These are phyloP conservation scores for Odontesthes bonariensis DNA, from an alignment of 2,113 vertebrate species.

Conservation along the genomic window DNA sequence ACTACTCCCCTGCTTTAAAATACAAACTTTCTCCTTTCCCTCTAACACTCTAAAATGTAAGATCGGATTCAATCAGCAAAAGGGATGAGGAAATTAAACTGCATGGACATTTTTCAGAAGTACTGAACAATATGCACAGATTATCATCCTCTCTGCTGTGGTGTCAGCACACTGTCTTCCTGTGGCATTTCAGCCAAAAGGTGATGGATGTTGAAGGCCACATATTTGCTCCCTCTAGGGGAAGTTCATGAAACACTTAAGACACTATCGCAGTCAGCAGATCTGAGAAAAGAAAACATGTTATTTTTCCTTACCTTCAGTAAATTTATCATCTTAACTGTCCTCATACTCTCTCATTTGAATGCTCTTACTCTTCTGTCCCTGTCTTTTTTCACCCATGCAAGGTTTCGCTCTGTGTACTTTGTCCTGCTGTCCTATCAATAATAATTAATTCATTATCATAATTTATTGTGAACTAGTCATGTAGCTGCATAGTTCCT, in stretches of 20 bases:
- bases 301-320: slow-evolving; percentile 37
- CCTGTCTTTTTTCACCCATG: slow-evolving; percentile 8
- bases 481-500: too few species aligned
- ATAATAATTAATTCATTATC: too few species aligned
- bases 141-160: slow-evolving; percentile 42
- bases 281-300: slow-evolving; percentile 42
- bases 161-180: slow-evolving; percentile 71
- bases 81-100: slow-evolving; percentile 10
- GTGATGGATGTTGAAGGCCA: slow-evolving; percentile 66
- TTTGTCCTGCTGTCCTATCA: too few species aligned
- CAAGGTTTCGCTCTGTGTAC: neutral
- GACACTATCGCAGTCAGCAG: slow-evolving; percentile 62
- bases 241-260: slow-evolving; percentile 60
- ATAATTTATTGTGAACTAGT: too few species aligned
- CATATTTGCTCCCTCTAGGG: slow-evolving; percentile 43
- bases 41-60: neutral
- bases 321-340: slow-evolving; percentile 35
- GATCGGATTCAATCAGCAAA: slow-evolving; percentile 8
- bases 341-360: slow-evolving; percentile 18
- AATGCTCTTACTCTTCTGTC: slow-evolving; percentile 10
- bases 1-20: neutral
- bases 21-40: neutral
- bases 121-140: slow-evolving; percentile 30
- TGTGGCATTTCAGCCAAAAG: slow-evolving; percentile 51
- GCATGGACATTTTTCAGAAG: neutral